Conservation (phyloP, 1,140 invertebrate species). For the Plodia interpunctella region DNA sequence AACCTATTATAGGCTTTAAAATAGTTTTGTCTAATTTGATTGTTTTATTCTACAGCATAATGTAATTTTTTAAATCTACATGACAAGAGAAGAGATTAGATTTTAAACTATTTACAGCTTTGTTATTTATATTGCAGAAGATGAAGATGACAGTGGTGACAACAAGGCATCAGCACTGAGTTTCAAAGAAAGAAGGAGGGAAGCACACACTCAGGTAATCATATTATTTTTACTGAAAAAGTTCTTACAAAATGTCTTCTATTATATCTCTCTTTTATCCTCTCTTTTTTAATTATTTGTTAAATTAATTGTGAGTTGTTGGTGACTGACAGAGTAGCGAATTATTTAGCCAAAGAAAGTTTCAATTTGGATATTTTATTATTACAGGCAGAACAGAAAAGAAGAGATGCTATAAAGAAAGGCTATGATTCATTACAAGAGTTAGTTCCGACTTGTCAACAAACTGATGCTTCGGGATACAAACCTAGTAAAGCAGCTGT, state of each 20-base stretch:
- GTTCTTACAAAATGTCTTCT: too few species aligned
- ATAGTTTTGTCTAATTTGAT: too few species aligned
- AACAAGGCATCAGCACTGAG: conserved; percentile 87
- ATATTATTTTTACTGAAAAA: background rate
- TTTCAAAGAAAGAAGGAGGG: conserved; percentile 94
- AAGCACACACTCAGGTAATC: conserved; percentile 92
- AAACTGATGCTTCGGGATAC: conserved; percentile 91
- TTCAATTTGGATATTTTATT: conserved; percentile 9
- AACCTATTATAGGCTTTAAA: too few species aligned
- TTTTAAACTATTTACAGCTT: too few species aligned
- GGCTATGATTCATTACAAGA: conserved; percentile 95
- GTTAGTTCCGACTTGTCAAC: conserved; percentile 94
- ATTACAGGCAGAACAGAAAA: conserved; percentile 92
- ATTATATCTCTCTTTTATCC: too few species aligned
- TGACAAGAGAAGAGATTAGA: too few species aligned
- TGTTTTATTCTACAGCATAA: too few species aligned
- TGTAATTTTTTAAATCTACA: too few species aligned
- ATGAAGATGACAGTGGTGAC: conserved; percentile 90
- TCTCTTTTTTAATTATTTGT: too few species aligned
- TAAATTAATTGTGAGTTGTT: too few species aligned
- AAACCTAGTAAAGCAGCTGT: conserved; percentile 97
- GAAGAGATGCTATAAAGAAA: conserved; percentile 97
- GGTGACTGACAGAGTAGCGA: too few species aligned
- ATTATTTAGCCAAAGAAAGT: background rate
- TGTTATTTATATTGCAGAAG: conserved; percentile 79